These are phyloP conservation scores for Epiblema foenella DNA, from an alignment of 2,888 invertebrate genomes.

Conservation along the genomic window DNA sequence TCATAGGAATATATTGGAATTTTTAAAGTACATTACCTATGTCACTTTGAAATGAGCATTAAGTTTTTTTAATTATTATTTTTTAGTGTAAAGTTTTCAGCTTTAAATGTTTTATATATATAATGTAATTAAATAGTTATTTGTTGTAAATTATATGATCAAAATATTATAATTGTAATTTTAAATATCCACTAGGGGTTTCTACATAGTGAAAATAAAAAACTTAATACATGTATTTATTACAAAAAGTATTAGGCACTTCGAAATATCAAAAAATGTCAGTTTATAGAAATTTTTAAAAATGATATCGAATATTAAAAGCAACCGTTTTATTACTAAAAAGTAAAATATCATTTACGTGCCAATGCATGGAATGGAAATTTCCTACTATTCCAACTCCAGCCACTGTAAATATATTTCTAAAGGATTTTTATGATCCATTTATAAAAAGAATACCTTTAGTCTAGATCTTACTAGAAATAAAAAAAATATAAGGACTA, in stretches of 20 bases:
- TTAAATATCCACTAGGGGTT: neutral
- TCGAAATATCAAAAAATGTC: conserved; percentile 6
- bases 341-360: conserved; percentile 61
- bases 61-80: conserved; percentile 6
- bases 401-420: conserved; percentile 68
- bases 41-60: conserved; percentile 4
- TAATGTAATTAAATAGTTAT: conserved; percentile 19
- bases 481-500: conserved; percentile 42
- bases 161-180: conserved; percentile 1
- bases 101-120: conserved; percentile 43
- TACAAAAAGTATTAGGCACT: neutral
- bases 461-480: conserved; percentile 42
- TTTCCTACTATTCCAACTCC: conserved; percentile 61
- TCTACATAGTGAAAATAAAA: neutral
- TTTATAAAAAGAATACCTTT: conserved; percentile 54
- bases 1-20: conserved; percentile 17
- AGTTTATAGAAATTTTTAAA: conserved; percentile 37
- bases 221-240: neutral
- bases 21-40: conserved; percentile 16
- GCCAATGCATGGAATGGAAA: conserved; percentile 60
- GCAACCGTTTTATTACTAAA: conserved; percentile 30
- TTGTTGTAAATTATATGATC: neutral
- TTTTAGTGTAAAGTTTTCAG: conserved; percentile 31
- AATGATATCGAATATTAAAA: conserved; percentile 29
- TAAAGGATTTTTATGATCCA: conserved; percentile 64